Base-by-base conservation (phyloP, 2,888 invertebrate genomes). In the Dromius quadrimaculatus region DNA sequence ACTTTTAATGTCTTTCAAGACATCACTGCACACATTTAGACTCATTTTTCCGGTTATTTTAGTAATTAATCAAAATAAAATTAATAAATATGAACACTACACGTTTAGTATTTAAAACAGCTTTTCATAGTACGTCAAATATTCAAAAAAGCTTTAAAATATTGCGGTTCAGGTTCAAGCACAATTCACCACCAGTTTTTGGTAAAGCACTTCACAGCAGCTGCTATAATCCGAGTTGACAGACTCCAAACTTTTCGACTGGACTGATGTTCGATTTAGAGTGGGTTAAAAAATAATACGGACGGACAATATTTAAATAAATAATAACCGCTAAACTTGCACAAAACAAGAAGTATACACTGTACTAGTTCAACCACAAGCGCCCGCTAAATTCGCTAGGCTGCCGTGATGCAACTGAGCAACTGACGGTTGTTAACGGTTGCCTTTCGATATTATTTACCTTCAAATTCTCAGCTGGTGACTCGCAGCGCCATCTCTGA, bases 1-100 rank as follows among this genome's bases (percentile, higher is more conserved):
- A 77, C 86, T 87, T 78, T 84, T 85, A 80, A 85, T 83, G 81
- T 87, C 87, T 80, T 83, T 83, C 80, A 85, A 84, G 81, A 83
- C 86, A 80, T 86, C 82, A 81, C 83, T 84, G 84, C 83, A 83
- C 75, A 83, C 83, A 85, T 84, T 85, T 54, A 15, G 28, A 32
- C 15, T 54, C 50, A 54, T 54, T 28, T 85, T 85, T 75, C 82
- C 84, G 83, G 83, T 83, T 83, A 59, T 54, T 61, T 59, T 59
- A 5, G 8, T 32, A 32, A 6, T 32, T 32, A 9, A 32, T 6
- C 9, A 32, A 6, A 6, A 32, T 32, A 32, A 59, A 19, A 19
- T 36, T 20, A 36, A 11, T 34, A 59, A 36, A 17, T 59, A 23
- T 19, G 50, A 43, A 22, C 43, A 68, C 47, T 41, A 47, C 57